phyloP scores from a whole-genome alignment of 2,888 invertebrate species.

The Cephus pygmeus region DNA sequence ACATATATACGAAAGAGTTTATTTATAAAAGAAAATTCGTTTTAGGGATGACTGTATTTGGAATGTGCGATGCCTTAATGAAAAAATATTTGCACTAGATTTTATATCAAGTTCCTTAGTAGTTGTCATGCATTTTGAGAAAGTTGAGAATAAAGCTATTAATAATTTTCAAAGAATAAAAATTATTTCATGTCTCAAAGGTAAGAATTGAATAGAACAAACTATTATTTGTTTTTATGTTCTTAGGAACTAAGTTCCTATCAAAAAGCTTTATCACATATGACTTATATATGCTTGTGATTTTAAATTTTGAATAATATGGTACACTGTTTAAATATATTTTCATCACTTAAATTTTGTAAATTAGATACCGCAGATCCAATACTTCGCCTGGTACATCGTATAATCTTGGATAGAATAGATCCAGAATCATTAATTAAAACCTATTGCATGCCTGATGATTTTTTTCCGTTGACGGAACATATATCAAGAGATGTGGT shows the following conservation, averaged over 20 bases:
- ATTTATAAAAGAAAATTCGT: not conserved
- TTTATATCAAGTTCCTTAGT: slow-evolving; percentile 50
- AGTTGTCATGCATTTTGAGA: slow-evolving; percentile 34
- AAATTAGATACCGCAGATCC: slow-evolving; percentile 32
- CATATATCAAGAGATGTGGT: slow-evolving; percentile 44
- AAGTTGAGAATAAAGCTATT: slow-evolving; percentile 19
- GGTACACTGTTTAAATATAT: not conserved
- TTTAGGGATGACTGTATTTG: slow-evolving; percentile 51
- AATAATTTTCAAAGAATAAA: slow-evolving; percentile 28
- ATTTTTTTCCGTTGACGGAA: slow-evolving; percentile 46
- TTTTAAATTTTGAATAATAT: slow-evolving; percentile 2
- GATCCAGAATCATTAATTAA: slow-evolving; percentile 27
- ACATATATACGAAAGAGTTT: not conserved
- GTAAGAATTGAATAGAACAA: slow-evolving; percentile 28
- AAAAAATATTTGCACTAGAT: slow-evolving; percentile 38
- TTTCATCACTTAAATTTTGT: not conserved
- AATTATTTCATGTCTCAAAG: slow-evolving; percentile 39
- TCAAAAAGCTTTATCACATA: slow-evolving; percentile 8
- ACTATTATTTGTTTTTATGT: slow-evolving; percentile 7
- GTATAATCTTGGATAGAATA: slow-evolving; percentile 42
- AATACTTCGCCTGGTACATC: slow-evolving; percentile 44
- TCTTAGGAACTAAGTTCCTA: not conserved
- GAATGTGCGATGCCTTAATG: slow-evolving; percentile 36
- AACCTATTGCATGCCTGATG: slow-evolving; percentile 35
- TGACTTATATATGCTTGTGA: slow-evolving; percentile 4